Conservation (phyloP, 2,113 vertebrate species). For the Pelmatolapia mariae region DNA sequence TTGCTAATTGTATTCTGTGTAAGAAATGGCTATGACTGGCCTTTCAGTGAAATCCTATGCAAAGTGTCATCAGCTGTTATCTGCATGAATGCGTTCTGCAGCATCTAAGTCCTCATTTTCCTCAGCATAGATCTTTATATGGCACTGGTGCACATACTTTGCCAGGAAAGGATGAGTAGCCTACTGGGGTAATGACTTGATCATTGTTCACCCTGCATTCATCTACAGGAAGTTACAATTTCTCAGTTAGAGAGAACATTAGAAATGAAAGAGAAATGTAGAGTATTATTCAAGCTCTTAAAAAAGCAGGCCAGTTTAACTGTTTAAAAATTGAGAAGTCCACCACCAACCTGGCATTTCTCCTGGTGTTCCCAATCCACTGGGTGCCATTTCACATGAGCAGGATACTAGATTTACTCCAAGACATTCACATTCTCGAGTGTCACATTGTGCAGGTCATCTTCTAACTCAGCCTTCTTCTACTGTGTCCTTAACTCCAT, state of each 20-base stretch:
- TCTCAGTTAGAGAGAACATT: conserved; percentile 43
- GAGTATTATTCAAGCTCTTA: not conserved
- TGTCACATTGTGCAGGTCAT: conserved; percentile 36
- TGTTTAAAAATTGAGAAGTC: conserved; percentile 64
- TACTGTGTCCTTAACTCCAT: conserved; percentile 91
- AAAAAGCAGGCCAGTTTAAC: not conserved
- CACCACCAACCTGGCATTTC: conserved; percentile 75
- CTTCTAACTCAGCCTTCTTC: conserved; percentile 72
- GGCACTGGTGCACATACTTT: not conserved
- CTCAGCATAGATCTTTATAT: accelerated
- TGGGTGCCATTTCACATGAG: conserved; percentile 83
- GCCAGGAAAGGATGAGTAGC: not conserved
- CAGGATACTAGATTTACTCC: conserved; percentile 53
- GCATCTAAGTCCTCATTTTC: not conserved
- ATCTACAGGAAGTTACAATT: conserved; percentile 55
- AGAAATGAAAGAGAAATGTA: not conserved
- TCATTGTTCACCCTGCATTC: conserved; percentile 58
- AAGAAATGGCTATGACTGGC: not conserved
- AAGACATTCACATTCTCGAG: not conserved
- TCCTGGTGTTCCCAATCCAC: conserved; percentile 81
- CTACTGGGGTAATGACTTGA: not conserved
- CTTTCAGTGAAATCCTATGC: not conserved
- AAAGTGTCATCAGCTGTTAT: not conserved
- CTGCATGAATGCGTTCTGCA: accelerated
- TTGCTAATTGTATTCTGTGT: not conserved